These are phyloP conservation scores for Tetranychus piercei DNA, from an alignment of 2,888 invertebrate species.

Conservation along the genomic window DNA sequence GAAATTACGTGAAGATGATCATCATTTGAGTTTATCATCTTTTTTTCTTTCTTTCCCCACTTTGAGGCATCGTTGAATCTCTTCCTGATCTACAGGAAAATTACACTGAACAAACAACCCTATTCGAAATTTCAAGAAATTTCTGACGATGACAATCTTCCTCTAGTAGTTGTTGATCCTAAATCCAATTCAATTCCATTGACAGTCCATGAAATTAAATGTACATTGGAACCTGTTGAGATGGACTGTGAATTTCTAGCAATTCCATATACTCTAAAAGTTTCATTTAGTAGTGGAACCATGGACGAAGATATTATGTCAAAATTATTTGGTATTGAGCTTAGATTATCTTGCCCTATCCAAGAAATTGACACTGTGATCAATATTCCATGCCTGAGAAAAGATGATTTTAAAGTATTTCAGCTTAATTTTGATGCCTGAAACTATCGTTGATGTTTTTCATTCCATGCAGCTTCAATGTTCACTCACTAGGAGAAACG, in stretches of 20 bases:
- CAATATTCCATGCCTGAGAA: conserved; percentile 9
- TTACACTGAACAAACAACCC: too few species aligned
- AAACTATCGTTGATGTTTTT: not conserved
- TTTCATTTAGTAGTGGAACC: not conserved
- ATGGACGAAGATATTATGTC: not conserved
- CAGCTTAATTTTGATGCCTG: not conserved
- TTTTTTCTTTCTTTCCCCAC: conserved; percentile 24
- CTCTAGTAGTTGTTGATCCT: not conserved
- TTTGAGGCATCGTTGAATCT: conserved; percentile 54
- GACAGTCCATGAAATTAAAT: not conserved
- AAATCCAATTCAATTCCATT: not conserved
- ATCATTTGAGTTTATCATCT: not conserved
- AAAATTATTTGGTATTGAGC: conserved; percentile 11
- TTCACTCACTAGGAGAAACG: too few species aligned
- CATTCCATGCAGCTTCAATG: conserved; percentile 2
- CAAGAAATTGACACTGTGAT: conserved; percentile 10
- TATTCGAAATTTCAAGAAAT: too few species aligned
- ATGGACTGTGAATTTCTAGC: not conserved
- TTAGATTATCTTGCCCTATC: not conserved
- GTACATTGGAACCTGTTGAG: not conserved
- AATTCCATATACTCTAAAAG: not conserved
- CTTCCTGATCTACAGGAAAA: conserved; percentile 56
- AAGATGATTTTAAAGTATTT: not conserved
- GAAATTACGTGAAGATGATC: too few species aligned
- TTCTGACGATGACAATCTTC: conserved; percentile 14